Conservation (phyloP, 2,797 vertebrate species). For the Pagetopsis macropterus region DNA sequence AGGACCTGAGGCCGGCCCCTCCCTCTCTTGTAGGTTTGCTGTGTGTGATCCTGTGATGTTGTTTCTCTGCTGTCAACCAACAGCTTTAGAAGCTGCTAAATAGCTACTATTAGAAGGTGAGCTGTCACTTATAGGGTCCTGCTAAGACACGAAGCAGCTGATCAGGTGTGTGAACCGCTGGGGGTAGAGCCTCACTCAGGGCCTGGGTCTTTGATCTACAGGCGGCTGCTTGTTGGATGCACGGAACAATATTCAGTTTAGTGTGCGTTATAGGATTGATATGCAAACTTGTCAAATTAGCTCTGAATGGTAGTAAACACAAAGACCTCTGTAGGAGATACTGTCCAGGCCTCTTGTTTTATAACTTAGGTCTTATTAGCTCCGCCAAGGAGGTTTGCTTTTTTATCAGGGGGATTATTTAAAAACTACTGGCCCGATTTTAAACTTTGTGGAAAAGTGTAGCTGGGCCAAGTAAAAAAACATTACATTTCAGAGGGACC, state of each 20-base stretch:
- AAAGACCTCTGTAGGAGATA: not conserved
- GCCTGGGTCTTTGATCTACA: not conserved
- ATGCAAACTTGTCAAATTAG: not conserved
- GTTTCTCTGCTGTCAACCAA: conserved; percentile 39
- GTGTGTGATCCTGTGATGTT: conserved; percentile 43
- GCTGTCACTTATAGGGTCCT: conserved; percentile 18
- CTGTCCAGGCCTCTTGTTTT: not conserved
- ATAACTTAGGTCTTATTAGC: not conserved
- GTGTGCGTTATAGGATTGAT: not conserved
- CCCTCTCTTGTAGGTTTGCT: conserved; percentile 40
- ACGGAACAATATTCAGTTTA: not conserved
- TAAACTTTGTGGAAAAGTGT: too few species aligned
- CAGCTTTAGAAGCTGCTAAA: conserved; percentile 50
- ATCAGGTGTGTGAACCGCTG: not conserved
- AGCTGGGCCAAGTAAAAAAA: too few species aligned
- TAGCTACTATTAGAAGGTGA: conserved; percentile 32
- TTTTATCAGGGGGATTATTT: too few species aligned
- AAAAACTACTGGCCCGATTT: too few species aligned
- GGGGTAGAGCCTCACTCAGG: not conserved
- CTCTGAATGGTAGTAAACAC: not conserved
- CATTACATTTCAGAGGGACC: too few species aligned
- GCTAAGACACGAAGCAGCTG: conserved; percentile 29
- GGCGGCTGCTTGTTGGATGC: conserved; percentile 2
- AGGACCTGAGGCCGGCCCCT: conserved; percentile 19
- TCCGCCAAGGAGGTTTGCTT: too few species aligned